These are phyloP conservation scores for Thereuonema tuberculata DNA, from an alignment of 1,140 invertebrate species.

Conservation along the genomic window DNA sequence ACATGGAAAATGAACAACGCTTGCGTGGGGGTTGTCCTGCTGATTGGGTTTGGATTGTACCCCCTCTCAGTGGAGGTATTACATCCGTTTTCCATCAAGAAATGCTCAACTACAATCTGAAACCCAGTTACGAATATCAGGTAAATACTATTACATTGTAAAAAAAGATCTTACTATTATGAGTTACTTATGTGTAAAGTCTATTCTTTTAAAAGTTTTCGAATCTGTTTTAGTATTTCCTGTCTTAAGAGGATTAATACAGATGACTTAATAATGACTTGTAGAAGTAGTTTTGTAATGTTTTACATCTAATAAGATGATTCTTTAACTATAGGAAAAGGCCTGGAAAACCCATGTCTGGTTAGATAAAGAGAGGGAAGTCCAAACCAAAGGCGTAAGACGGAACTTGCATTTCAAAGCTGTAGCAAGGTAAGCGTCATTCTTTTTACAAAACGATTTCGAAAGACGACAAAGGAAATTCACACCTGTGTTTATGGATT, in stretches of 20 bases:
- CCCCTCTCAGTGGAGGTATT: slow-evolving; percentile 75
- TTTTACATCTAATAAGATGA: background rate
- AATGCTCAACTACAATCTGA: slow-evolving; percentile 80
- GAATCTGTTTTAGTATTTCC: background rate
- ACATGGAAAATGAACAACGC: slow-evolving; percentile 27
- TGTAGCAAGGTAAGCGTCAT: slow-evolving; percentile 48
- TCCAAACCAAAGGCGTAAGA: background rate
- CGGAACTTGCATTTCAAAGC: slow-evolving; percentile 93
- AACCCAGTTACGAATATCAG: slow-evolving; percentile 85
- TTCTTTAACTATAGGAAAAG: slow-evolving; percentile 35
- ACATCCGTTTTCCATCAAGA: slow-evolving; percentile 92
- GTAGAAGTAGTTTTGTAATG: background rate
- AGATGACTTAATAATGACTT: background rate
- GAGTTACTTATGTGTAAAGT: background rate
- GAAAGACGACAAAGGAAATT: background rate
- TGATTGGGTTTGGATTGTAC: slow-evolving; percentile 95
- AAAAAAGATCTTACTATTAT: background rate
- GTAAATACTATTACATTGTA: background rate
- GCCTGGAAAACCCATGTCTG: slow-evolving; percentile 85
- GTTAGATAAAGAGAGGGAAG: slow-evolving; percentile 52
- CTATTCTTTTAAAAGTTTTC: background rate
- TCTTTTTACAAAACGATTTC: background rate
- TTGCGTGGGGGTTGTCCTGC: no score
- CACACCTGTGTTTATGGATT: background rate
- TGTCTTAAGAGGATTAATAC: background rate